Base-by-base conservation (phyloP, 2,888 invertebrate genomes). In the Lasioglossum marginatum region DNA sequence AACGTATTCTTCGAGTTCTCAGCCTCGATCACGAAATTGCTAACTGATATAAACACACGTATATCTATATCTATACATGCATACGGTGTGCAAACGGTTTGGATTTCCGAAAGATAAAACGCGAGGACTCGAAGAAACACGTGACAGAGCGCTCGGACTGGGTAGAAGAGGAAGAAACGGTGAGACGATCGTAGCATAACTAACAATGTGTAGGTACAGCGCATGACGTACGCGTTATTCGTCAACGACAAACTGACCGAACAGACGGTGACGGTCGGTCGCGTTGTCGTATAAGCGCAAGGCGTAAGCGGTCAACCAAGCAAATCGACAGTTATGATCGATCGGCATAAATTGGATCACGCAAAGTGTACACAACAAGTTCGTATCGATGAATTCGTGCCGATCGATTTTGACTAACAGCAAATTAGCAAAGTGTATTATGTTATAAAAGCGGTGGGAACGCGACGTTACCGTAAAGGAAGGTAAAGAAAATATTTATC, bases 341-440 rank as follows among this genome's bases (percentile, higher is more conserved):
- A 79, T 85, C 83, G 72, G 72, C 52, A 73, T 76, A 83, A 45
- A 83, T 79, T 60, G 71, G 37, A 52, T 83, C 45, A 34, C 40
- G 52, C 43, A 74, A 43, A 60, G 37, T 60, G 31, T 48, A 68
- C 43, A 23, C 31, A 43, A 66, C 14, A 40, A 57, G 57, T 43
- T 43, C 2, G 43, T 40, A 66, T 74, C 37, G 57, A 83, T 83
- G 79, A 68, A 72, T 73, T 73, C 83, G 72, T 68, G 43, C 40
- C 72, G 83, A 79, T 85, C 66, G 76, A 83, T 77, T 48, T 83
- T 68, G 66, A 85, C 79, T 79, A 71, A 83, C 71, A 40, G 27
- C 63, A 60, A 57, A 75, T 83, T 31, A n/a, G 52, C 43, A 71
- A 52, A 40, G 78, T 76, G 63, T 40, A 45, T 76, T 73, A 43